These are phyloP conservation scores for Leptoclinus maculatus DNA, from an alignment of 2,797 vertebrate genomes.

Conservation along the genomic window DNA sequence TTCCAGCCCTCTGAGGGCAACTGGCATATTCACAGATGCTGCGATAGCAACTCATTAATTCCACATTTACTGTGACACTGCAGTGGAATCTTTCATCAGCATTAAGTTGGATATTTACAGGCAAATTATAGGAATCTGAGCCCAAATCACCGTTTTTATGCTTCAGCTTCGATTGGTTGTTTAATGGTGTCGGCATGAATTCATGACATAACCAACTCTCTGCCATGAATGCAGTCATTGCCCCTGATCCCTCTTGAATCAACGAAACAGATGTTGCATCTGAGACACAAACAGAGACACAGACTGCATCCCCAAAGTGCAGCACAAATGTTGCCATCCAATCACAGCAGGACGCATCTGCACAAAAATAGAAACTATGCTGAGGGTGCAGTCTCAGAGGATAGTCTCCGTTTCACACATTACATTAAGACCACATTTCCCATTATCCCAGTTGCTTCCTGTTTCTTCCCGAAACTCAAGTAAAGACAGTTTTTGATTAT, in stretches of 20 bases:
- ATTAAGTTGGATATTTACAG: neutral
- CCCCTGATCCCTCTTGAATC: neutral
- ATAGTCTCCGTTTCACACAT: slow-evolving; percentile 11
- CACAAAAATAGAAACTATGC: slow-evolving; percentile 8
- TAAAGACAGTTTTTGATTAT: neutral
- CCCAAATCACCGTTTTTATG: neutral
- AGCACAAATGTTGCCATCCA: slow-evolving; percentile 15
- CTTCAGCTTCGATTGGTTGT: neutral
- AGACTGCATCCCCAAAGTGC: slow-evolving; percentile 12
- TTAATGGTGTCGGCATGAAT: neutral
- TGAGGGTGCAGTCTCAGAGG: slow-evolving; percentile 3
- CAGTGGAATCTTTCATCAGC: neutral
- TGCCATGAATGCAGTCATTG: neutral
- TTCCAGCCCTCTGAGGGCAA: slow-evolving; percentile 26
- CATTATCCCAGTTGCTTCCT: neutral
- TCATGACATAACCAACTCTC: neutral
- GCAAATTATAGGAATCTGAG: neutral
- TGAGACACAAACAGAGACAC: neutral
- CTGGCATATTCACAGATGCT: slow-evolving; percentile 33
- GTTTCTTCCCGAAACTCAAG: neutral
- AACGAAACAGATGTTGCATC: slow-evolving; percentile 6
- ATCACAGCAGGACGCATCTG: slow-evolving; percentile 25
- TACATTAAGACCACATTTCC: neutral
- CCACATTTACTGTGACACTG: slow-evolving; percentile 12
- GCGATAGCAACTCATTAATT: slow-evolving; percentile 29